A percentile compares a stretch with the other conserved stretches of the same genome.
phyloP scores from a whole-genome alignment of 2,888 invertebrate species.

The Hyalella azteca region DNA sequence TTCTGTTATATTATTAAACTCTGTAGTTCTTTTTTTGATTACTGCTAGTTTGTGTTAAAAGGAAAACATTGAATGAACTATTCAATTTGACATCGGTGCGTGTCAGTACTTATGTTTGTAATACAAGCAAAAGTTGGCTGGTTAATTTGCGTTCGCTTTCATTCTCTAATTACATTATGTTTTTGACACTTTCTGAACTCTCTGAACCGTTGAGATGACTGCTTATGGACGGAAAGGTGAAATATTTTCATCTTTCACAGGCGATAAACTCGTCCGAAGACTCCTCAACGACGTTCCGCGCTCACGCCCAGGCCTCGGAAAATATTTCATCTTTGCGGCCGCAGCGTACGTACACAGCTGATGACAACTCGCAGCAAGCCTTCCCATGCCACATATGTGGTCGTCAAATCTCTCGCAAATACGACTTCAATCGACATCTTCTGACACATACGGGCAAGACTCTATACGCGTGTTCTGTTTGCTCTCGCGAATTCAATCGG shows the following conservation, averaged over 20 bases:
- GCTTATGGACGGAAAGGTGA: neutral
- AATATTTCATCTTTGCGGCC: neutral
- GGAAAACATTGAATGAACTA: too few relatives aligned
- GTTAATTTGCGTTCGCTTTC: too few relatives aligned
- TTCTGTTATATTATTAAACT: too few relatives aligned
- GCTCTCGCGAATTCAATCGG: conserved; percentile 50
- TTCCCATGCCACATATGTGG: conserved; percentile 49
- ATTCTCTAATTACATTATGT: too few relatives aligned
- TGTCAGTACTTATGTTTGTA: neutral
- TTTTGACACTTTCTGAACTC: too few relatives aligned
- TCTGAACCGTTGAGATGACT: too few relatives aligned
- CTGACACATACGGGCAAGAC: conserved; percentile 51
- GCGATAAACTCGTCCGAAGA: conserved; percentile 9
- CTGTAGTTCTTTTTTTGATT: too few relatives aligned
- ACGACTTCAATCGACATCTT: conserved; percentile 50
- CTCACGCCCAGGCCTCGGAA: neutral
- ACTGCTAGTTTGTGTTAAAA: too few relatives aligned
- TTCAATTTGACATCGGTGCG: too few relatives aligned
- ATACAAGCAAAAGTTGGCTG: neutral
- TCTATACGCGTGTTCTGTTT: conserved; percentile 49
- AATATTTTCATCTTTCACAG: conserved; percentile 11
- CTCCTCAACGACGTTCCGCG: neutral
- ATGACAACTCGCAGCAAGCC: neutral
- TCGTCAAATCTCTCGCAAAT: conserved; percentile 47
- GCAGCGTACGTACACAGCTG: neutral